Evolutionary conservation across 2,888 invertebrate genomes (phyloP).

Genomic region (Chalcis sispes): DNA sequence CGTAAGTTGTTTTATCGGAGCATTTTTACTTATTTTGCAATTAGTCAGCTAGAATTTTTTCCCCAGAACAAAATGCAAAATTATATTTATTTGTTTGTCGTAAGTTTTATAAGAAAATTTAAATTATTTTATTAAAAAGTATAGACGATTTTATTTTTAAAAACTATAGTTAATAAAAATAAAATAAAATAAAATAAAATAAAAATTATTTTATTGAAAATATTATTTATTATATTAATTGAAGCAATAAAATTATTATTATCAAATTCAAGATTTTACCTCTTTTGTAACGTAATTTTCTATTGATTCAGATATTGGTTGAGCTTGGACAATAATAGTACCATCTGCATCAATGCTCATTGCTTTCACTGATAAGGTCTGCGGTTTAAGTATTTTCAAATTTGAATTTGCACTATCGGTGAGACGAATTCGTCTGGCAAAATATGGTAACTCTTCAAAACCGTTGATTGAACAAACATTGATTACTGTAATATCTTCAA

Average conservation of each 20-base stretch:
- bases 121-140: neutral
- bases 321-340: constrained; percentile 30
- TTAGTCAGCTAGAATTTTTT: constrained; percentile 12
- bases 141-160: too few species aligned
- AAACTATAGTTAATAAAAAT: too few species aligned
- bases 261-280: constrained; percentile 1
- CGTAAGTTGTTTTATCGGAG: neutral
- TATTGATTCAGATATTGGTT: neutral
- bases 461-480: constrained; percentile 51
- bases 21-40: neutral
- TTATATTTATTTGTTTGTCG: too few species aligned
- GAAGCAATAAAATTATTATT: too few species aligned
- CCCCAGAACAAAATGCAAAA: neutral
- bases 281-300: neutral
- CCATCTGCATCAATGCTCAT: constrained; percentile 31
- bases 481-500: constrained; percentile 32
- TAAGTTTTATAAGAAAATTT: neutral
- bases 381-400: constrained; percentile 43
- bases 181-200: too few species aligned
- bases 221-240: too few species aligned
- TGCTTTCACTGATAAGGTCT: constrained; percentile 58
- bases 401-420: constrained; percentile 19
- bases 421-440: constrained; percentile 60
- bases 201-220: too few species aligned
- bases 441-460: constrained; percentile 49